Percentiles rank a stretch among this genome's conserved stretches.
phyloP scores from a whole-genome alignment of 2,888 invertebrate species.

The Tromatobia lineatoria region DNA sequence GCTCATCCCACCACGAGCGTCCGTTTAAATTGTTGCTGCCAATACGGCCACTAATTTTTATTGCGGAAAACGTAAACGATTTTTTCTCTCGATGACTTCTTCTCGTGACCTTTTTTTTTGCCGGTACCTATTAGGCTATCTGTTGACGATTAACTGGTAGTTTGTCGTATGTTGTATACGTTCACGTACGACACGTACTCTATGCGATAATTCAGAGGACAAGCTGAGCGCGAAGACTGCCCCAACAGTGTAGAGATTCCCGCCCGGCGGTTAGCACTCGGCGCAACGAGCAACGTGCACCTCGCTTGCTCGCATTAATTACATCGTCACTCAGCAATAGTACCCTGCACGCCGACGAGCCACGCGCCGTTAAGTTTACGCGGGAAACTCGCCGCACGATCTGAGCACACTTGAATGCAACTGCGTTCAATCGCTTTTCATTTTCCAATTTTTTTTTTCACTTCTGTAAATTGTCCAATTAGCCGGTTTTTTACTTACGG shows the following conservation, averaged over 20 bases:
- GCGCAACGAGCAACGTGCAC: conserved; percentile 49
- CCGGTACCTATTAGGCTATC: not conserved
- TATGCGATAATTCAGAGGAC: not conserved
- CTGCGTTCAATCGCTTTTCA: not conserved
- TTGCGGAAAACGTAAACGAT: not conserved
- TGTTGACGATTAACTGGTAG: not conserved
- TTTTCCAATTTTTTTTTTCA: not conserved
- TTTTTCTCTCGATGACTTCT: not conserved
- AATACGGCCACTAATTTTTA: not conserved
- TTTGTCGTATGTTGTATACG: not conserved
- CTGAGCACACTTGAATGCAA: conserved; percentile 28
- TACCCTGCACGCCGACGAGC: conserved; percentile 20
- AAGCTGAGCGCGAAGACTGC: not conserved
- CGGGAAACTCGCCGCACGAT: conserved; percentile 50
- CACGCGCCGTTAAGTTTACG: conserved; percentile 43
- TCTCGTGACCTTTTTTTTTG: not conserved
- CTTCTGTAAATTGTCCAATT: not conserved
- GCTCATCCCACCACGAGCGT: conserved; percentile 19
- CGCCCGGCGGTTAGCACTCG: conserved; percentile 35
- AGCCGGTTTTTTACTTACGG: not conserved
- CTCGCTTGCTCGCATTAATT: conserved; percentile 59
- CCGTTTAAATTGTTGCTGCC: conserved; percentile 39
- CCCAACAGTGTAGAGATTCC: conserved; percentile 38
- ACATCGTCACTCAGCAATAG: conserved; percentile 56
- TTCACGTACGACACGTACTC: no score